phyloP scores from a whole-genome alignment of 2,113 vertebrate species.

The Sus scrofa region T2T-Sscrofa CM000817.6:77374501-77375000 shows the following conservation, averaged over 20 bases:
- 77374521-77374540: background rate
- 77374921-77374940: background rate
- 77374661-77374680: background rate
- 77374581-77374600: background rate
- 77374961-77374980: accelerated
- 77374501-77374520: background rate
- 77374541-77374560: background rate
- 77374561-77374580: background rate
- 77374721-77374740: background rate
- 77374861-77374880: background rate
- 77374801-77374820: background rate
- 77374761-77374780: background rate
- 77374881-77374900: background rate
- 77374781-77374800: background rate
- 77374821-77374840: background rate
- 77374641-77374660: too few relatives aligned
- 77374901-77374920: background rate
- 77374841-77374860: background rate
- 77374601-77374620: accelerated
- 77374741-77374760: background rate
- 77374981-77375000: background rate
- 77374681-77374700: background rate
- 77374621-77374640: background rate
- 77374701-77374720: too few relatives aligned
- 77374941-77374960: background rate